Conservation (phyloP, 1,140 invertebrate species). For the Brachionus manjavacas region DNA sequence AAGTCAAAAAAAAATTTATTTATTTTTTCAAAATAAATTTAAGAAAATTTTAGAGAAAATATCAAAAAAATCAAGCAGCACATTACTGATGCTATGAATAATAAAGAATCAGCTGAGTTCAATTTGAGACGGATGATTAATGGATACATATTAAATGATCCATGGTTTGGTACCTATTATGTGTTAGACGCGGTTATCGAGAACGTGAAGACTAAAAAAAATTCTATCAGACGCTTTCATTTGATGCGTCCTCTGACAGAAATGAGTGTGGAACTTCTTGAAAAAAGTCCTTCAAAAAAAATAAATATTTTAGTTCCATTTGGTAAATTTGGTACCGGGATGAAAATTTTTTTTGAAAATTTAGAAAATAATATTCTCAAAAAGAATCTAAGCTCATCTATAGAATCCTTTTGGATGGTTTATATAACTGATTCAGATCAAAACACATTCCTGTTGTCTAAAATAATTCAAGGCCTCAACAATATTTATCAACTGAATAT, state of each 20-base stretch:
- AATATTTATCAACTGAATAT: neutral
- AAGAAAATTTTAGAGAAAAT: neutral
- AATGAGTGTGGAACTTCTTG: neutral
- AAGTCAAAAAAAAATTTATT: neutral
- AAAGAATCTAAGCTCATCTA: neutral
- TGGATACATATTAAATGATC: neutral
- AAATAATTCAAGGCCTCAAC: neutral
- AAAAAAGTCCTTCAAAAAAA: neutral
- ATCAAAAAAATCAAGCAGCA: neutral
- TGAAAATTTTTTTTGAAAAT: neutral
- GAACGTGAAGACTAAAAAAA: neutral
- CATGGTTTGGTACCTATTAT: neutral
- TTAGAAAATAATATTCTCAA: neutral
- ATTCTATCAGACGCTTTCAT: neutral
- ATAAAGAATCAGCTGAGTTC: neutral
- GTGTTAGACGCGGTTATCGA: neutral
- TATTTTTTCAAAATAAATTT: too few species aligned
- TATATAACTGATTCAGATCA: neutral
- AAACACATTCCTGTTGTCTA: neutral
- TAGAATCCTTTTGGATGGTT: neutral
- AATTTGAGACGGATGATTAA: neutral
- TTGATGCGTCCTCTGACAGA: neutral
- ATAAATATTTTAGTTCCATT: neutral
- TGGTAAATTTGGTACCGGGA: neutral
- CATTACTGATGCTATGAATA: neutral